Percentiles rank a stretch among this genome's conserved stretches.
Conservation (phyloP, 2,113 vertebrate genomes). For the Cyprinodon variegatus region DNA sequence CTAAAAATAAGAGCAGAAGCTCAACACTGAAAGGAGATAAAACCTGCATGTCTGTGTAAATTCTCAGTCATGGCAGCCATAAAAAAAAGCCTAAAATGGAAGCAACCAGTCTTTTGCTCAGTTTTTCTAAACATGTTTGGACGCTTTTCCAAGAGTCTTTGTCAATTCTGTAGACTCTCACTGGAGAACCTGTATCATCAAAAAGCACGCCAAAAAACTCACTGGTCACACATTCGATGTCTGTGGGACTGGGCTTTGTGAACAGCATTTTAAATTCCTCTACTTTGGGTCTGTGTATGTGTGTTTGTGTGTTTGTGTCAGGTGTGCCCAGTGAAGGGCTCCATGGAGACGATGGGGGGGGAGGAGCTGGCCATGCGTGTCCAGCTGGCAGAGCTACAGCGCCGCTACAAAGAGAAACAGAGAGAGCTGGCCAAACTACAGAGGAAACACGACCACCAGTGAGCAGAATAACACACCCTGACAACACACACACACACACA, state of each 20-base stretch:
- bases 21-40: constrained; percentile 1
- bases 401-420: constrained; percentile 96
- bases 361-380: constrained; percentile 94
- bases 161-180: too few species aligned
- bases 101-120: too few species aligned
- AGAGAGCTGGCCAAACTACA: constrained; percentile 94
- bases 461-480: constrained; percentile 47
- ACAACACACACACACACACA: constrained; percentile 41
- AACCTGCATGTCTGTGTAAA: background rate
- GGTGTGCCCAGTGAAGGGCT: constrained; percentile 93
- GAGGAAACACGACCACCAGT: constrained; percentile 90
- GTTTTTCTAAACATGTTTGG: too few species aligned
- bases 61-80: too few species aligned
- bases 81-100: too few species aligned
- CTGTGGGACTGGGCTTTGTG: constrained; percentile 43
- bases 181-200: constrained; percentile 20
- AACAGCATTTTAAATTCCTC: constrained; percentile 59
- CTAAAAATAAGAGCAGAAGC: constrained; percentile 10
- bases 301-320: constrained; percentile 65
- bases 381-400: constrained; percentile 92
- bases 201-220: constrained; percentile 34
- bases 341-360: constrained; percentile 92
- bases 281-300: constrained; percentile 40
- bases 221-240: constrained; percentile 27
- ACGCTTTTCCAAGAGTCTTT: too few species aligned